phyloP scores from a whole-genome alignment of 2,888 invertebrate genomes.

The Idaea aversata region DNA sequence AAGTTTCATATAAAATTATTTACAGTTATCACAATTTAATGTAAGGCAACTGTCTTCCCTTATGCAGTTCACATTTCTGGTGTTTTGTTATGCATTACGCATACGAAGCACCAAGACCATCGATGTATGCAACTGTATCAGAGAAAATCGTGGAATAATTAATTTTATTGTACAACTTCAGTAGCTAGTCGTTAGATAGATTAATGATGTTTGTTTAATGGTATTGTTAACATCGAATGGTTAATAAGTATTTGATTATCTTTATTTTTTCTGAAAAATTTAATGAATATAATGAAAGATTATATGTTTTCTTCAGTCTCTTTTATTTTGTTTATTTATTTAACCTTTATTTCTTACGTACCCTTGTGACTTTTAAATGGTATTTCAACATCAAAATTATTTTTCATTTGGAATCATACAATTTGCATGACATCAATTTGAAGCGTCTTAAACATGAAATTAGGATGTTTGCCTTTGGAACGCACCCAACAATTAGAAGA shows the following conservation, averaged over 20 bases:
- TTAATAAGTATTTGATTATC: neutral
- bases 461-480: too few relatives aligned
- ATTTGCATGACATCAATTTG: too few relatives aligned
- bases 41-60: slow-evolving; percentile 38
- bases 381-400: too few relatives aligned
- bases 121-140: slow-evolving; percentile 52
- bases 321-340: too few relatives aligned
- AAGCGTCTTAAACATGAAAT: too few relatives aligned
- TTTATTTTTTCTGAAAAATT: neutral
- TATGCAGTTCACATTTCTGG: slow-evolving; percentile 39
- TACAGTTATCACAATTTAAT: slow-evolving; percentile 15
- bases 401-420: too few relatives aligned
- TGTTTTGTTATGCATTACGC: slow-evolving; percentile 42
- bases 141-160: slow-evolving; percentile 54
- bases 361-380: too few relatives aligned
- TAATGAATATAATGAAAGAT: neutral
- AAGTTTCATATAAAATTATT: neutral
- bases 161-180: slow-evolving; percentile 42
- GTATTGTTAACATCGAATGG: neutral
- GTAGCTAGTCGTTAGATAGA: slow-evolving; percentile 4
- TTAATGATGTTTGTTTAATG: neutral
- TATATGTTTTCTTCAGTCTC: neutral
- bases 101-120: slow-evolving; percentile 44
- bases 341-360: too few relatives aligned
- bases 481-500: too few relatives aligned